Percentiles rank a stretch among this genome's conserved stretches.
These are phyloP conservation scores for Valencia hispanica DNA, from an alignment of 2,797 vertebrate genomes.

Conservation along the genomic window DNA sequence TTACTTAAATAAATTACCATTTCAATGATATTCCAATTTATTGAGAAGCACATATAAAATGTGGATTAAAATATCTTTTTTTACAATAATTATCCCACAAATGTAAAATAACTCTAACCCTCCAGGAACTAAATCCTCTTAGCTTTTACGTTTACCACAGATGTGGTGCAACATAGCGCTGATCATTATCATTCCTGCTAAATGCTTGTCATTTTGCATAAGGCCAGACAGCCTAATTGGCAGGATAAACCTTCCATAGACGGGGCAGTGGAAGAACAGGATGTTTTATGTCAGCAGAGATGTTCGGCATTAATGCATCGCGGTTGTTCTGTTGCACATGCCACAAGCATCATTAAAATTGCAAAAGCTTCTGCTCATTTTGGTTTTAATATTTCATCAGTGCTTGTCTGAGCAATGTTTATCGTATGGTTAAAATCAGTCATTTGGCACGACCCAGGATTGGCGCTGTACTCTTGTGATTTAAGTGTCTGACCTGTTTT, in stretches of 20 bases:
- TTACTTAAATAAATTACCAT: background rate
- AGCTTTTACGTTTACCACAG: conserved; percentile 39
- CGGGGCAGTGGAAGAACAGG: conserved; percentile 58
- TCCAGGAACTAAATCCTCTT: conserved; percentile 46
- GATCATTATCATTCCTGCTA: conserved; percentile 79
- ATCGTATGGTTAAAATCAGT: conserved; percentile 67
- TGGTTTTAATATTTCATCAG: conserved; percentile 79
- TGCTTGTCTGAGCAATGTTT: conserved; percentile 64
- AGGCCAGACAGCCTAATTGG: conserved; percentile 75
- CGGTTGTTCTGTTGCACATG: conserved; percentile 73
- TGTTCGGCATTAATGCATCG: conserved; percentile 58
- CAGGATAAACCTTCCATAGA: conserved; percentile 68
- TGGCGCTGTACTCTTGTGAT: conserved; percentile 49
- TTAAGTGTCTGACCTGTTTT: conserved; percentile 54
- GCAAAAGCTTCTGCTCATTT: conserved; percentile 66
- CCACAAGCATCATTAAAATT: conserved; percentile 83
- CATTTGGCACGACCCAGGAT: conserved; percentile 63
- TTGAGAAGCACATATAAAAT: background rate
- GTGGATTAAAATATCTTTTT: background rate
- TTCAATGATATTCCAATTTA: background rate
- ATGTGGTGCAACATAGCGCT: conserved; percentile 57
- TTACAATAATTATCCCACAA: background rate
- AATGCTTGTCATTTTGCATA: conserved; percentile 76
- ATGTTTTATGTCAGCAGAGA: conserved; percentile 51
- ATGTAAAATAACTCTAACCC: conserved; percentile 28